phyloP scores from a whole-genome alignment of 2,113 vertebrate species.

The Lota lota region DNA sequence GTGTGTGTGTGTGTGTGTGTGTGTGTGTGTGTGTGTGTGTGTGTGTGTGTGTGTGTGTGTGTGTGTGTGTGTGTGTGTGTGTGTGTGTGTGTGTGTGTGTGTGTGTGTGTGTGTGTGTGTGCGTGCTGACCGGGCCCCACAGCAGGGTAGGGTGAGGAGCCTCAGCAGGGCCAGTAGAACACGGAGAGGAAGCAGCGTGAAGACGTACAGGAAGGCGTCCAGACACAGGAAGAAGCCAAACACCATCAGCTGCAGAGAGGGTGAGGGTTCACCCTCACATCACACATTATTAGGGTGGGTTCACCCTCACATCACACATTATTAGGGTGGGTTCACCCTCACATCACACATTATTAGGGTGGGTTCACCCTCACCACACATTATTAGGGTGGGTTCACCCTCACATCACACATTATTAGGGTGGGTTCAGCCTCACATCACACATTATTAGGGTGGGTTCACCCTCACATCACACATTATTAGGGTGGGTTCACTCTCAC shows the following conservation, averaged over 20 bases:
- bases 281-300: not conserved
- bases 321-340: not conserved
- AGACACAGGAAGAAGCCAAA: constrained; percentile 96
- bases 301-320: not conserved
- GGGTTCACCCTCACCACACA: too few relatives aligned
- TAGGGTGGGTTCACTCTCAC: too few relatives aligned
- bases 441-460: not conserved
- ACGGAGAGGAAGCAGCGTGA: constrained; percentile 92
- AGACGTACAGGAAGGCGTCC: constrained; percentile 96
- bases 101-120: constrained; percentile 16
- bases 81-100: constrained; percentile 6
- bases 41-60: not conserved
- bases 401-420: not conserved
- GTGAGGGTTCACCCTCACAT: constrained; percentile 8
- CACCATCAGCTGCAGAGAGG: constrained; percentile 84
- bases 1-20: too few relatives aligned
- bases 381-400: too few relatives aligned
- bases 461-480: constrained; percentile 3
- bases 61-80: constrained; percentile 3
- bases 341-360: not conserved
- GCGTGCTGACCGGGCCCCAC: constrained; percentile 82
- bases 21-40: not conserved
- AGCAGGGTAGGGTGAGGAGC: constrained; percentile 90
- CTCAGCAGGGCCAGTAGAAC: constrained; percentile 87
- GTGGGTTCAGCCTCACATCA: constrained; percentile 1